Conservation (phyloP, 2,888 invertebrate species). For the Gasteruption jaculator region DNA sequence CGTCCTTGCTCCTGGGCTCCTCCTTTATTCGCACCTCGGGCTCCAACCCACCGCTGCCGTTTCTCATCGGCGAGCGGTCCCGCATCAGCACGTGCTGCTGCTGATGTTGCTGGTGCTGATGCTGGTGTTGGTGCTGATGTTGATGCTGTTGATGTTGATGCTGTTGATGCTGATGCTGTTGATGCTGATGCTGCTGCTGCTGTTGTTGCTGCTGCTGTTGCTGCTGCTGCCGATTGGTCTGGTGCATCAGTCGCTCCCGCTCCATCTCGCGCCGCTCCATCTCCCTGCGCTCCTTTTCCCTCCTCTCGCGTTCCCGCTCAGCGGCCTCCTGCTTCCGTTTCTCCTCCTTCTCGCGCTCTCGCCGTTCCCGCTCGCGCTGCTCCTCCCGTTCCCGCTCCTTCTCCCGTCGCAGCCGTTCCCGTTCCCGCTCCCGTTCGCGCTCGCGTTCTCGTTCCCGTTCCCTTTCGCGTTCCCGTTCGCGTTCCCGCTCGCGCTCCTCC, state of each 20-base stretch:
- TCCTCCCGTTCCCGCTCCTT: conserved; percentile 53
- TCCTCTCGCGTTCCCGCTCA: conserved; percentile 48
- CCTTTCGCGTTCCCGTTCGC: conserved; percentile 53
- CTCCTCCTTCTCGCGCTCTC: conserved; percentile 48
- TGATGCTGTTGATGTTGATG: conserved; percentile 36
- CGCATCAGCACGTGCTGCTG: conserved; percentile 47
- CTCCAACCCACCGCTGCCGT: conserved; percentile 53
- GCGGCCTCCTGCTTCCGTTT: conserved; percentile 32
- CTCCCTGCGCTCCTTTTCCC: conserved; percentile 56
- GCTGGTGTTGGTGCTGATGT: conserved; percentile 41
- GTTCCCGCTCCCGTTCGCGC: conserved; percentile 61
- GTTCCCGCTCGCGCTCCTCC: conserved; percentile 55
- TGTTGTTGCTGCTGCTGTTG: conserved; percentile 44
- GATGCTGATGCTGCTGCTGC: no score
- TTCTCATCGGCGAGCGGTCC: conserved; percentile 74
- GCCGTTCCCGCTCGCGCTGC: conserved; percentile 48
- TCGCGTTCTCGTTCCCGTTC: conserved; percentile 59
- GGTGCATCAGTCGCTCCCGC: conserved; percentile 56
- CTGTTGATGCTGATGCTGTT: conserved; percentile 41
- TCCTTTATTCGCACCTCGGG: conserved; percentile 61
- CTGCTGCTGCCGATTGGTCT: conserved; percentile 44
- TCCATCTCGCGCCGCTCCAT: conserved; percentile 59
- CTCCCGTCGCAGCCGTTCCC: conserved; percentile 61
- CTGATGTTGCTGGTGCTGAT: conserved; percentile 33
- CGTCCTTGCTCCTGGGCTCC: conserved; percentile 60